Percentiles rank a stretch among this genome's conserved stretches.
Evolutionary conservation across 2,113 vertebrate genomes (phyloP).

Genomic region (Limnothrissa miodon): DNA sequence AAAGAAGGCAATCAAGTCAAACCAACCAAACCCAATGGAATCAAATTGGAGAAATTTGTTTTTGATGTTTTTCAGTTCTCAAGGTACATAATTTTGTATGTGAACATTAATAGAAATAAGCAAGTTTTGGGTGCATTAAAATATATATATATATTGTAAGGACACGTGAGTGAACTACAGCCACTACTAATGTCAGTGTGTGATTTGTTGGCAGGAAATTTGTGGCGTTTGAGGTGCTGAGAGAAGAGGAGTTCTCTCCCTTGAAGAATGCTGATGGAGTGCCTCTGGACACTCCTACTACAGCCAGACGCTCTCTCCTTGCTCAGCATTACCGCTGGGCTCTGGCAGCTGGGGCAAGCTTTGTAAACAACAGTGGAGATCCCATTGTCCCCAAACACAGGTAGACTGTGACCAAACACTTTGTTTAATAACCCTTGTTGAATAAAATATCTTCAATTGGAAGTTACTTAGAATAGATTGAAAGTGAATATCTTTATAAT

Average conservation of each 20-base stretch:
- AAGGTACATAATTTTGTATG: constrained; percentile 69
- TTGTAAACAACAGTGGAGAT: constrained; percentile 67
- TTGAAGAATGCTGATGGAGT: constrained; percentile 84
- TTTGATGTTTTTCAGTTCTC: constrained; percentile 95
- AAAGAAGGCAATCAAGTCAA: constrained; percentile 80
- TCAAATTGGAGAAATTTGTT: constrained; percentile 99
- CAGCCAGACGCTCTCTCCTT: constrained; percentile 75
- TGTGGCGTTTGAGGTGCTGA: constrained; percentile 84
- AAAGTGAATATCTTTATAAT: neutral
- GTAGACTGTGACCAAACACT: constrained; percentile 52
- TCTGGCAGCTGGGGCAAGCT: constrained; percentile 72
- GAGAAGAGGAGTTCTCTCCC: constrained; percentile 91
- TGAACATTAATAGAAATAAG: neutral
- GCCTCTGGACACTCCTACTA: constrained; percentile 76
- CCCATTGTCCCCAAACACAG: constrained; percentile 58
- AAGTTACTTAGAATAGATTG: neutral
- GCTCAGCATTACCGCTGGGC: constrained; percentile 88
- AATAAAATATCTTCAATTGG: neutral
- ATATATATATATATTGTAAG: neutral
- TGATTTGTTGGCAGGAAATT: constrained; percentile 76
- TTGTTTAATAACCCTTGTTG: neutral
- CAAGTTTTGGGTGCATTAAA: neutral
- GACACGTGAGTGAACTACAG: neutral
- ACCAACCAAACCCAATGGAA: constrained; percentile 83
- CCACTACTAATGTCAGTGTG: neutral